Evolutionary conservation across 2,888 invertebrate species (phyloP), one percentile per base, ranked within the genome.

Genomic region (Charanyca ferruginea): DNA sequence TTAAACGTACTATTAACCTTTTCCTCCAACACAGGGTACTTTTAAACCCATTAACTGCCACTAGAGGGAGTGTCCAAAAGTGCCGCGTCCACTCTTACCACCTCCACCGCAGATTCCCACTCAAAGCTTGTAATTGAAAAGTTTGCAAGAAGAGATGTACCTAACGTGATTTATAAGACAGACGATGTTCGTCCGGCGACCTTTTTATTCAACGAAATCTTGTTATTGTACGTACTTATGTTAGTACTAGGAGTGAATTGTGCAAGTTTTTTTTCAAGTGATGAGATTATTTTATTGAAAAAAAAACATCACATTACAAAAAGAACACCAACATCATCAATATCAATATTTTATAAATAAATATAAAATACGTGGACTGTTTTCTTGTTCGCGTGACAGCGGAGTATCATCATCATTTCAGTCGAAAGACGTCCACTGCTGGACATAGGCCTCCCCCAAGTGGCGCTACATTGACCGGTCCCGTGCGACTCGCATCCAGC

Each of bases 151-250:
- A 89, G 89, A 91, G 92, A 91, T 93, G 92, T 91, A n/a, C n/a
- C n/a, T n/a, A 93, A 94, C 93, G 93, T 94, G 94, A 94, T 94
- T 94, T 93, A 94, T 92, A 93, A 93, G 91, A 91, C 91, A 90
- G 91, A 90, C 87, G 87, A 89, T 87, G 90, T 88, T 84, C 88
- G 87, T 86, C 90, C 85, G 84, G 82, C 85, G 90, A 89, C 88
- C 90, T 91, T 91, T 91, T 90, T 89, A 86, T 89, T 62, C 81
- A 81, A 76, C 87, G 75, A 86, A 91, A 83, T 73, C 77, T 79
- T 62, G 80, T 81, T 81, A 79, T 77, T 72, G 66, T 70, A 67
- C 60, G 66, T 70, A 69, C 66, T 66, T 58, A 49, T 41, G 65
- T 32, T 32, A 38, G 38, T 77, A 58, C 22, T 41, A 28, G 22